Evolutionary conservation across 2,888 invertebrate species (phyloP).

Genomic region (Argyresthia goedartella): DNA sequence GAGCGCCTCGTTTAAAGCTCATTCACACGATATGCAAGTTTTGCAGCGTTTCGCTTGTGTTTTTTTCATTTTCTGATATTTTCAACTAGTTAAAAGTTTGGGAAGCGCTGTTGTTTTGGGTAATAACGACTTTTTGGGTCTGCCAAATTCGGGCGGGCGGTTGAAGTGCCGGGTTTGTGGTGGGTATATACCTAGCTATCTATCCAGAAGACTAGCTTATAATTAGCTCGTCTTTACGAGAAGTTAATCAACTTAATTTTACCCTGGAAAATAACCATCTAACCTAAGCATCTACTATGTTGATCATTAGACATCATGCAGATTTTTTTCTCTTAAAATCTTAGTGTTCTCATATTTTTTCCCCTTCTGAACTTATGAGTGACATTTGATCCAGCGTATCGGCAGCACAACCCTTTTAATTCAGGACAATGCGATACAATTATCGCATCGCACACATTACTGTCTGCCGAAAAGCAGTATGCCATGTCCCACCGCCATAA

Average conservation of each 20-base stretch:
- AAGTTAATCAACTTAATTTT: too few relatives aligned
- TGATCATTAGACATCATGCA: too few relatives aligned
- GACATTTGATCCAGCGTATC: too few relatives aligned
- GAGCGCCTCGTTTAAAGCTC: constrained; percentile 27
- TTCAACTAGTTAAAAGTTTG: constrained; percentile 9
- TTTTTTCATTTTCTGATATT: constrained; percentile 18
- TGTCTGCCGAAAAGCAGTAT: constrained; percentile 12
- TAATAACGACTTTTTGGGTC: constrained; percentile 5
- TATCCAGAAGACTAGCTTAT: not conserved
- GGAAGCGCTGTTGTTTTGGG: constrained; percentile 1
- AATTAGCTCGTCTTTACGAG: too few relatives aligned
- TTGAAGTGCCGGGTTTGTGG: not conserved
- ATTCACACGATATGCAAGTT: constrained; percentile 29
- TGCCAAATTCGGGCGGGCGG: not conserved
- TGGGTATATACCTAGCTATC: not conserved
- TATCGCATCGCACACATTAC: not conserved
- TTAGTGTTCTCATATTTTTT: too few relatives aligned
- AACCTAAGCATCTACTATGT: too few relatives aligned
- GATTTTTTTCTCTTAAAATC: too few relatives aligned
- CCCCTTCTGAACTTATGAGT: too few relatives aligned
- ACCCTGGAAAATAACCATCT: too few relatives aligned
- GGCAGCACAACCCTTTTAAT: not conserved
- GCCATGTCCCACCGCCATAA: constrained; percentile 53
- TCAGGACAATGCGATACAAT: not conserved
- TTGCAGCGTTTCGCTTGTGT: constrained; percentile 7